Evolutionary conservation across 2,888 invertebrate genomes (phyloP).

Genomic region (Ferrisia virgata): DNA sequence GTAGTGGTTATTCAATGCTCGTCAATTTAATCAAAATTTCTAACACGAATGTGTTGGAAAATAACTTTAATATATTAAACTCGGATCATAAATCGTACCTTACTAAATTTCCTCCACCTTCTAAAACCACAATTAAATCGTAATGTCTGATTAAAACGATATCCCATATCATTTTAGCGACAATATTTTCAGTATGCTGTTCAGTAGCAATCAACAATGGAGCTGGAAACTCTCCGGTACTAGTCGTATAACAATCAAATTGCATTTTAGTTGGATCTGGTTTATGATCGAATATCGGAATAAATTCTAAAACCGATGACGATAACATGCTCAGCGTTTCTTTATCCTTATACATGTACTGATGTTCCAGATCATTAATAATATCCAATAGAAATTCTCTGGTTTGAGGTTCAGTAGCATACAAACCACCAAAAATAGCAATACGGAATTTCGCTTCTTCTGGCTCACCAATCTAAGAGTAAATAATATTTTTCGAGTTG

Average conservation of each 20-base stretch:
- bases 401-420: conserved; percentile 76
- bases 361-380: conserved; percentile 74
- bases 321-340: conserved; percentile 66
- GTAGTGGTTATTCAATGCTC: too few relatives aligned
- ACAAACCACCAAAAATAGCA: conserved; percentile 78
- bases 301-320: conserved; percentile 72
- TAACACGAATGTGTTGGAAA: too few relatives aligned
- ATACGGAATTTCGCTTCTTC: conserved; percentile 81
- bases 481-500: conserved; percentile 35
- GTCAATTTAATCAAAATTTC: background rate
- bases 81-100: too few relatives aligned
- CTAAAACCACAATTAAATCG: conserved; percentile 50
- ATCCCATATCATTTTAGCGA: conserved; percentile 62
- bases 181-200: conserved; percentile 52
- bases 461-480: conserved; percentile 67
- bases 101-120: conserved; percentile 50
- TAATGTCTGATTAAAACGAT: conserved; percentile 56
- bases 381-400: conserved; percentile 79
- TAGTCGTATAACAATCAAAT: conserved; percentile 48
- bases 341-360: conserved; percentile 64
- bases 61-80: too few relatives aligned
- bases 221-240: conserved; percentile 47
- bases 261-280: conserved; percentile 55
- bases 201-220: conserved; percentile 48
- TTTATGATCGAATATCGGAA: conserved; percentile 66